Evolutionary conservation across 1,140 invertebrate species (phyloP), one percentile per base, ranked within the genome.

Genomic region (Coenobita brevimanus): DNA sequence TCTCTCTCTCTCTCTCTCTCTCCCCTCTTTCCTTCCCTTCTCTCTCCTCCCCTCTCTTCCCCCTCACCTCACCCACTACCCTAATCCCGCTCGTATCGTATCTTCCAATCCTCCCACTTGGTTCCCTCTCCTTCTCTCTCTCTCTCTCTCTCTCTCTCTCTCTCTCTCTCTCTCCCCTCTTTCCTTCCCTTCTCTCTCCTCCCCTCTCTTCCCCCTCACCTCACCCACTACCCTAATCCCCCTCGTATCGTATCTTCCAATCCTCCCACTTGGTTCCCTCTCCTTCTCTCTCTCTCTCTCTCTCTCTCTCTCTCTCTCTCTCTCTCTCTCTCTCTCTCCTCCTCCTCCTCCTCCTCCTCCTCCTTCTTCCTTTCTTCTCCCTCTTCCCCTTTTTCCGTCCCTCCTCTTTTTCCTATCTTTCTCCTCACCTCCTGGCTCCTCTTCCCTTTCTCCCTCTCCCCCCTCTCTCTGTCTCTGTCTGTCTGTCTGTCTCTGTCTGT

Each of bases 101-200:
- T 43, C 60, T 81, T 38, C 83, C 57, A 3, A 33, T 62, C 60
- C 17, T 57, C 36, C 67, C 30, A 17, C 57, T 69, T 71, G 75
- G 73, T 50, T 13, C 75, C n/a, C 50, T 57, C 64, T 43, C 69
- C 81, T 79, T 62, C 62, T 89, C 81, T 64, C 81, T 71, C 60
- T 64, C 60, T 69, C 81, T 82, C 57, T 64, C 81, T 82, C 54
- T 82, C 81, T 82, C 81, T 71, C 57, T 82, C 81, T 82, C 81
- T 82, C 57, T 82, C 60, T 82, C 24, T 82, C 81, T 82, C 81
- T 82, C 81, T 69, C 81, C 64, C 36, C 60, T 3, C n/a, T 82
- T 46, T 69, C 50, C 27, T 46, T 57, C 46, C 21, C 50, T 82
- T 46, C 27, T 62, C 67, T 79, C 41, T 80, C 38, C 62, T 30